Evolutionary conservation across 1,140 invertebrate species (phyloP).

Genomic region (Cherax quadricarinatus): DNA sequence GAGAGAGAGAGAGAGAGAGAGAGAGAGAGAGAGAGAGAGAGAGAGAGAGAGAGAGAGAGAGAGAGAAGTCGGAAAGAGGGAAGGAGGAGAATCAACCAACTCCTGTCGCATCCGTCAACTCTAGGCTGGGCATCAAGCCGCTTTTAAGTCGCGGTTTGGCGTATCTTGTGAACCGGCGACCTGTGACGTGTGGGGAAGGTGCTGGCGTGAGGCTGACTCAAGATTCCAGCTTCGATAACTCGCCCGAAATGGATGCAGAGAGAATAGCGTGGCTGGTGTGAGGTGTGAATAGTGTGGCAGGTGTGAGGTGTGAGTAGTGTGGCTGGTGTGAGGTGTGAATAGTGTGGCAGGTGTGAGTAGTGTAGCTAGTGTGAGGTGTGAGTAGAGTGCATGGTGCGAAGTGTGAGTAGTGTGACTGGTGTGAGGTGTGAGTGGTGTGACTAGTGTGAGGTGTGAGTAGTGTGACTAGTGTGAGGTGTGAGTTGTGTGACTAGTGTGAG

Average conservation of each 20-base stretch:
- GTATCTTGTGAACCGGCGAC: not conserved
- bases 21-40: constrained; percentile 27
- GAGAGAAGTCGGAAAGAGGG: not conserved
- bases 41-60: constrained; percentile 2
- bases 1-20: constrained; percentile 29
- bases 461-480: not conserved
- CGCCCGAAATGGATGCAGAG: not conserved
- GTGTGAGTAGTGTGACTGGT: too few species aligned
- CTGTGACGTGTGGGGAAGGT: not conserved
- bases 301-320: not conserved
- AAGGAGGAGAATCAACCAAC: not conserved
- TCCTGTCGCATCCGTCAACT: too few species aligned
- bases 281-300: not conserved
- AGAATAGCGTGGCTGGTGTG: not conserved
- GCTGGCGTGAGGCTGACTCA: not conserved
- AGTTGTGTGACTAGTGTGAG: too few species aligned
- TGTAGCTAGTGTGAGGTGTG: too few species aligned
- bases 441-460: not conserved
- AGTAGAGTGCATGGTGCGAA: too few species aligned
- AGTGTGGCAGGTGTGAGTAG: too few species aligned
- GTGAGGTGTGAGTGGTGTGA: too few species aligned
- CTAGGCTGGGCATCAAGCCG: too few species aligned
- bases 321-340: too few species aligned
- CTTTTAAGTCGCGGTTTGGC: too few species aligned
- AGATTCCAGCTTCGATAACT: not conserved